Percentiles rank a stretch among this genome's conserved stretches.
phyloP scores from a whole-genome alignment of 2,797 vertebrate species.

The Tokudaia tokunoshimensis region DNA sequence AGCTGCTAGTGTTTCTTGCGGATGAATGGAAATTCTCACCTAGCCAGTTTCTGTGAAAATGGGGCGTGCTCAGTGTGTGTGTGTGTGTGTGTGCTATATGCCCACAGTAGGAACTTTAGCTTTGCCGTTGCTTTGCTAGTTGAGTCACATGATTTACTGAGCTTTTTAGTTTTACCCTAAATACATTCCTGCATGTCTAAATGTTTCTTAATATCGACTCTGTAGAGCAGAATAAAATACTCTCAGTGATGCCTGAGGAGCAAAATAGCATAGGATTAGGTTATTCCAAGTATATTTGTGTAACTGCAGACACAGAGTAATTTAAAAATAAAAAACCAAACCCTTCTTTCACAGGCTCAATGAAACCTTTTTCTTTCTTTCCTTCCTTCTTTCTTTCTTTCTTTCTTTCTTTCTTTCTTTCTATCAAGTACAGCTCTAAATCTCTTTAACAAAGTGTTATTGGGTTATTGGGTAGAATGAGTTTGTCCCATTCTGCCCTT shows the following conservation, averaged over 20 bases:
- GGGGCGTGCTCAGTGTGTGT: neutral
- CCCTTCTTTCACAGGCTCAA: neutral
- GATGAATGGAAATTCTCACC: conserved; percentile 35
- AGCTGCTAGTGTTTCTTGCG: conserved; percentile 26
- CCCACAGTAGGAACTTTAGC: conserved; percentile 24
- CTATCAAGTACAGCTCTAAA: neutral
- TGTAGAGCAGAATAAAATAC: conserved; percentile 52
- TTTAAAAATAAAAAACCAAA: neutral
- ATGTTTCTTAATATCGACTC: conserved; percentile 12
- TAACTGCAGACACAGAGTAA: neutral
- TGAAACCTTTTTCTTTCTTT: neutral
- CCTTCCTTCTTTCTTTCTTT: too few species aligned
- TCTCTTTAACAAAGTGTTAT: neutral
- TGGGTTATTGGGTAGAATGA: neutral
- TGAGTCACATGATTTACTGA: conserved; percentile 31
- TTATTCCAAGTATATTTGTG: conserved; percentile 11
- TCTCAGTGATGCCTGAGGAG: conserved; percentile 3
- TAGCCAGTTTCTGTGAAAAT: neutral
- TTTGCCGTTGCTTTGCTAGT: neutral
- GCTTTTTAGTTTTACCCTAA: conserved; percentile 44
- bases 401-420: neutral
- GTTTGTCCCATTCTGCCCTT: conserved; percentile 29
- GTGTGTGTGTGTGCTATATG: too few species aligned
- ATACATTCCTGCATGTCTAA: conserved; percentile 7
- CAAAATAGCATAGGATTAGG: conserved; percentile 2